These are phyloP conservation scores for Spialia ferax DNA, from an alignment of 2,888 invertebrate genomes.

Conservation along the genomic window DNA sequence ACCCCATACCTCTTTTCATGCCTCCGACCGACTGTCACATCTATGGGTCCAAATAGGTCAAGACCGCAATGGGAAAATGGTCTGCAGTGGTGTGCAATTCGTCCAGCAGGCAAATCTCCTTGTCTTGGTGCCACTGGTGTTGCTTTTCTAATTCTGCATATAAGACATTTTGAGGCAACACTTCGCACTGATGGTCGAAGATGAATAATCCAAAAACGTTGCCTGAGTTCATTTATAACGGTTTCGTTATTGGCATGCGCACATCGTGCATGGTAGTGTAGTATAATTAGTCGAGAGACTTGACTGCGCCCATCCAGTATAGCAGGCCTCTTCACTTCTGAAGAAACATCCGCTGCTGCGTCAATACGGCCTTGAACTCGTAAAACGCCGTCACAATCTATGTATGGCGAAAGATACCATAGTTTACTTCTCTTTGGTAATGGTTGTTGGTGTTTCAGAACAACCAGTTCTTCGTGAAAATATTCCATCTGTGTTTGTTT, in stretches of 20 bases:
- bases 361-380: conserved; percentile 1
- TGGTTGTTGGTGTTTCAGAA: background rate
- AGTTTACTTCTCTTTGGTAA: background rate
- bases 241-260: background rate
- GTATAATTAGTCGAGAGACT: conserved; percentile 1
- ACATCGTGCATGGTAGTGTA: background rate
- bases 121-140: background rate
- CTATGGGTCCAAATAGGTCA: background rate
- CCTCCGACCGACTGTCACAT: background rate
- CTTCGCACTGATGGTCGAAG: background rate
- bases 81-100: conserved; percentile 2
- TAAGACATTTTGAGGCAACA: background rate
- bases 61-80: background rate
- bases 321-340: background rate
- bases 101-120: conserved; percentile 5
- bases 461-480: background rate
- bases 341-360: background rate
- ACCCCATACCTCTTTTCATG: background rate
- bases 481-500: background rate
- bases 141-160: background rate
- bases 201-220: background rate
- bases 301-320: background rate
- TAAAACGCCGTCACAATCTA: background rate
- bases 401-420: background rate
- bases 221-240: background rate